Evolutionary conservation across 2,113 vertebrate species (phyloP), one percentile per base, ranked within the genome.

Genomic region (Opisthocomus hoazin): DNA sequence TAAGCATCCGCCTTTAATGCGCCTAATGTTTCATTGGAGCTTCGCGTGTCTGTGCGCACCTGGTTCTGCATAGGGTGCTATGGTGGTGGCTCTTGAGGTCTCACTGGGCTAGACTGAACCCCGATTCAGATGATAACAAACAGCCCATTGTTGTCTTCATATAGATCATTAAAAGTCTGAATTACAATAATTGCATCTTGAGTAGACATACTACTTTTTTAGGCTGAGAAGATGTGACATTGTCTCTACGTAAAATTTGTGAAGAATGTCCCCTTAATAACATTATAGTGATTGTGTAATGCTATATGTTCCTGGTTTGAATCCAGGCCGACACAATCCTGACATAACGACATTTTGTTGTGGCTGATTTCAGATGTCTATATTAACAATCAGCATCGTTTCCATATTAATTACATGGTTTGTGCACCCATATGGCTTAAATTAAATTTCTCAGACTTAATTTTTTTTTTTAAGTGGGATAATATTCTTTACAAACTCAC

Each of bases 371-470:
- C 93, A 96, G 81, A 90, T 76, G 73, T 87, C 80, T 81, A 27
- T 87, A 96, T 92, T 96, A 94, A 80, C 90, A 95, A 73, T 93
- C 91, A 76, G 36, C 63, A 87, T 91, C 5, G 61, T 93, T 95
- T 96, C 95, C 87, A 93, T 91, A 91, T 94, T 96, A 90, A 96
- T 97, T 87, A 83, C 51, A 77, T 89, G 77, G 69, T 89, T 92
- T 85, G 54, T 76, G 50, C 51, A 57, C 74, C 94, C 93, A 83
- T 87, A 37, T 77, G 87, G 74, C 46, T 91, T 79, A 91, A 91
- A 94, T 96, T 89, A 84, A 73, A 91, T 92, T 89, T 85, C 63
- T 87, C 54, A 85, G 84, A 57, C 9, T 63, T 45, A 76, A 64
- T 86, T 91, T 71, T 84, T 80, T 87, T 89, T 68, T 64, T 11